These are phyloP conservation scores for Anastrepha obliqua DNA, from an alignment of 1,140 invertebrate genomes.

Conservation along the genomic window DNA sequence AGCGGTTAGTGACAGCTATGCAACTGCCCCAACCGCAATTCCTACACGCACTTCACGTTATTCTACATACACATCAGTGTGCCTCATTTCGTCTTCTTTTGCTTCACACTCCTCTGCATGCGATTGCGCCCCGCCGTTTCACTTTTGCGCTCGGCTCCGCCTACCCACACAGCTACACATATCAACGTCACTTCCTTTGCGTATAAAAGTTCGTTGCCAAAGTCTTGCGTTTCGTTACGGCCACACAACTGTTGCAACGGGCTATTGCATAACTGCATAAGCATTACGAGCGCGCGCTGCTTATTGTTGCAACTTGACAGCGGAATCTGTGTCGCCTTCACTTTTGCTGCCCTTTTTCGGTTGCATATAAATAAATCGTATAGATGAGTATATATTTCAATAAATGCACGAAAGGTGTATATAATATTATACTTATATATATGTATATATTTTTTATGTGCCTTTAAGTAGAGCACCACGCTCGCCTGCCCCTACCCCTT, in stretches of 20 bases:
- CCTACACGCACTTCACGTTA: background rate
- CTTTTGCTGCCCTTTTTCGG: conserved; percentile 31
- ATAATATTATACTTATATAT: no score
- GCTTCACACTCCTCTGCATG: background rate
- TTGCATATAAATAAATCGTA: conserved; percentile 15
- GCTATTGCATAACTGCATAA: conserved; percentile 12
- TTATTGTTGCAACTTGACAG: conserved; percentile 37
- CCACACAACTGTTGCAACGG: background rate
- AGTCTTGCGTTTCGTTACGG: conserved; percentile 24
- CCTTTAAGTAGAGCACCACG: conserved; percentile 41
- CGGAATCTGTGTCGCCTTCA: conserved; percentile 49
- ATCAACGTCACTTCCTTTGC: conserved; percentile 33
- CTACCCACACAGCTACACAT: background rate
- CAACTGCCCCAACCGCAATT: background rate
- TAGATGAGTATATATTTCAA: conserved; percentile 33
- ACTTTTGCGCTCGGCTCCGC: background rate
- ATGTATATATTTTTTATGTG: background rate
- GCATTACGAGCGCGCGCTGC: conserved; percentile 6
- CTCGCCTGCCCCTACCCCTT: background rate
- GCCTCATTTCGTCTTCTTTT: background rate
- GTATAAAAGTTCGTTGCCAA: conserved; percentile 48
- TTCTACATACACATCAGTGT: background rate
- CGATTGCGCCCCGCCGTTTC: background rate
- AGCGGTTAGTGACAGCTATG: conserved; percentile 49
- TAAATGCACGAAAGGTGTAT: background rate